Conservation (phyloP, 2,797 vertebrate species). For the Hylomyscus alleni region DNA sequence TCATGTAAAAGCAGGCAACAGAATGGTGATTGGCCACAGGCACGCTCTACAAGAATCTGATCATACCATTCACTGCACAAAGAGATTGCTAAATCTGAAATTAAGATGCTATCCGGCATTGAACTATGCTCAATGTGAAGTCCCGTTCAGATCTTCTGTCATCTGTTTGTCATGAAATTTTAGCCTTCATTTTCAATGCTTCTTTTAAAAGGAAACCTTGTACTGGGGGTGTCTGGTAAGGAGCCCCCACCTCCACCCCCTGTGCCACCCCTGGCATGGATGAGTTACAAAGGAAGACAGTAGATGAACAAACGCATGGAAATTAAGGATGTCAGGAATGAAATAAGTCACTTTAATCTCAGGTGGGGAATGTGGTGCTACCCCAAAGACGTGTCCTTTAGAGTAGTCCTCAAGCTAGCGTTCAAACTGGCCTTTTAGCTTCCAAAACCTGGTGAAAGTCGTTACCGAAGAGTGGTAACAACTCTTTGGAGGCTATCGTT, state of each 20-base stretch:
- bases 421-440: not conserved
- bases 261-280: not conserved
- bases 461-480: not conserved
- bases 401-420: not conserved
- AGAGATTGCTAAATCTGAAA: not conserved
- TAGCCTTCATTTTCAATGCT: not conserved
- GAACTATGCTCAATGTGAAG: not conserved
- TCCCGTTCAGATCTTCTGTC: not conserved
- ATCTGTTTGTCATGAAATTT: not conserved
- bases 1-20: not conserved
- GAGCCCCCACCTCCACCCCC: not conserved
- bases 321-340: too few species aligned
- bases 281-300: not conserved
- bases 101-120: not conserved
- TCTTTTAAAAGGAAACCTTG: not conserved
- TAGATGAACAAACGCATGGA: not conserved
- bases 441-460: not conserved
- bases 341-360: not conserved
- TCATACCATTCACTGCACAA: not conserved
- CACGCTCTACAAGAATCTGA: not conserved
- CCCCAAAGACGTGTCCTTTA: not conserved
- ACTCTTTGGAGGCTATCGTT: not conserved
- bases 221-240: not conserved
- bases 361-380: not conserved
- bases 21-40: not conserved